Percentiles rank a stretch among this genome's conserved stretches.
Evolutionary conservation across 2,888 invertebrate genomes (phyloP).

Genomic region (Agonopterix heracliana): DNA sequence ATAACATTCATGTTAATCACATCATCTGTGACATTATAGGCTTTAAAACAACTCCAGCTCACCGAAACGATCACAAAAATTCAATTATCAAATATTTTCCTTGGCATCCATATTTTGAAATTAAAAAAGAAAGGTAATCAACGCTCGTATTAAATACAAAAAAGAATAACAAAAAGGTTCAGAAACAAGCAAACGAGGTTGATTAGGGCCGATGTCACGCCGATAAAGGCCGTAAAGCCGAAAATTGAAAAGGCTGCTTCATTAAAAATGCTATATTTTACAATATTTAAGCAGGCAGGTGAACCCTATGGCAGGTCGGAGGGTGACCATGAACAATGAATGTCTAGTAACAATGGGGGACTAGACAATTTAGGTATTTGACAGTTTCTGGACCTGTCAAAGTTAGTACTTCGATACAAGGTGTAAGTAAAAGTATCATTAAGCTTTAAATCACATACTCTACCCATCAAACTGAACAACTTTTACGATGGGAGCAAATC

Average conservation of each 20-base stretch:
- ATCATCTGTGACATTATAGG: conserved; percentile 7
- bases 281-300: conserved; percentile 68
- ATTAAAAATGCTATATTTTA: conserved; percentile 75
- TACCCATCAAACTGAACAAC: no score
- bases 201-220: conserved; percentile 73
- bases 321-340: conserved; percentile 38
- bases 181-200: conserved; percentile 54
- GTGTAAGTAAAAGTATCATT: no score
- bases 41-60: conserved; percentile 17
- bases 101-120: conserved; percentile 31
- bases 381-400: no score
- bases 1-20: conserved; percentile 11
- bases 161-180: conserved; percentile 30
- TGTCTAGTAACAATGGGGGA: background rate
- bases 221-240: conserved; percentile 68
- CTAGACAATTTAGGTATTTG: background rate
- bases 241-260: conserved; percentile 73
- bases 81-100: conserved; percentile 50
- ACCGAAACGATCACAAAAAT: conserved; percentile 43
- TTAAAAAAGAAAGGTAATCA: conserved; percentile 64
- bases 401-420: no score
- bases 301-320: conserved; percentile 45
- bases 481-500: no score
- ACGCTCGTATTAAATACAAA: conserved; percentile 36
- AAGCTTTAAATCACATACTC: no score